Percentiles rank a stretch among this genome's conserved stretches.
These are phyloP conservation scores for Bergia puertoricense DNA, from an alignment of 92 coral and sea anemone genomes.

Conservation along the genomic window DNA sequence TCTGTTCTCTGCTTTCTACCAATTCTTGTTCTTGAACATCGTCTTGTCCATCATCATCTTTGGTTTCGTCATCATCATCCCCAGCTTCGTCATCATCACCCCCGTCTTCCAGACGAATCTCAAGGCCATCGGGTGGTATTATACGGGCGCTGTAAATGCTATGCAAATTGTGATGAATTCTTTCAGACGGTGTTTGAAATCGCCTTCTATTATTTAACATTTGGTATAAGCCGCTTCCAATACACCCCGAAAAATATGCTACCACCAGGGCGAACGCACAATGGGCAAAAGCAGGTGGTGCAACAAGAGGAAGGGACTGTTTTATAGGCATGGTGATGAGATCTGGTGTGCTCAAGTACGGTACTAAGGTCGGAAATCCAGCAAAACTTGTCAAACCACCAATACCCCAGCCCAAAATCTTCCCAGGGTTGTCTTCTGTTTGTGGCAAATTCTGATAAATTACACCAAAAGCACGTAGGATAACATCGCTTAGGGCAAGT, in stretches of 20 bases:
- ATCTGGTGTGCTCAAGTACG: background rate
- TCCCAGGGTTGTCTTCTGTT: constrained; percentile 12
- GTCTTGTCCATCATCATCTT: background rate
- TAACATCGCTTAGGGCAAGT: background rate
- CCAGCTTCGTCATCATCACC: background rate
- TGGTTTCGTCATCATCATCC: background rate
- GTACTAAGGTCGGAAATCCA: background rate
- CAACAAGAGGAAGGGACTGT: background rate
- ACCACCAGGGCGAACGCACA: background rate
- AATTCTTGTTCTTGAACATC: background rate
- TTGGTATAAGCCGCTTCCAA: background rate
- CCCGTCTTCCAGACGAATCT: background rate
- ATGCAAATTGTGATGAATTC: background rate
- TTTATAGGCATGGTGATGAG: background rate
- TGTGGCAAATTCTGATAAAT: background rate
- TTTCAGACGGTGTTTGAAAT: background rate
- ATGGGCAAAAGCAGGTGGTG: background rate
- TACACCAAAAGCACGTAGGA: background rate
- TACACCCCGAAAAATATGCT: background rate
- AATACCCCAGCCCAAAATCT: constrained; percentile 6
- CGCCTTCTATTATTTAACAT: background rate
- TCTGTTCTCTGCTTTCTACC: background rate
- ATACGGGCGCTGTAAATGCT: background rate
- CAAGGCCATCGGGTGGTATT: background rate
- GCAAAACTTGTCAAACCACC: background rate